Percentiles rank a stretch among this genome's conserved stretches.
These are phyloP conservation scores for Gambusia yucatana DNA, from an alignment of 2,797 vertebrate species.

Conservation along the genomic window DNA sequence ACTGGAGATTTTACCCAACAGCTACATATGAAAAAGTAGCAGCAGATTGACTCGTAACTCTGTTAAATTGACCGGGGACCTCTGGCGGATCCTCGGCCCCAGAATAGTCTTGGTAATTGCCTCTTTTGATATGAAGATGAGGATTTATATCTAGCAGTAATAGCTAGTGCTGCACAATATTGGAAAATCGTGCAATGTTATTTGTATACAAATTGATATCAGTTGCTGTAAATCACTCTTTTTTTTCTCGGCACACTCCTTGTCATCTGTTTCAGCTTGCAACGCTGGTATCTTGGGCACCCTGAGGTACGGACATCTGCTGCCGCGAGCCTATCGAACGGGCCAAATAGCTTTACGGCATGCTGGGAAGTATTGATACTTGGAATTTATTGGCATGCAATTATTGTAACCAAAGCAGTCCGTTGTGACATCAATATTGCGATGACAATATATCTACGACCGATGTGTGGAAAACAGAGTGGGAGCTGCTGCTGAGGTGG, in stretches of 20 bases:
- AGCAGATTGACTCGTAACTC: background rate
- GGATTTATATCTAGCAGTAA: background rate
- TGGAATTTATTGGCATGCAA: background rate
- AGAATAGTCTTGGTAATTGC: background rate
- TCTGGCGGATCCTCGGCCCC: background rate
- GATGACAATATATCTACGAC: background rate
- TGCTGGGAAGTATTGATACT: background rate
- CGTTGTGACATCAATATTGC: background rate
- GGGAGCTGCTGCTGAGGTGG: slow-evolving; percentile 9
- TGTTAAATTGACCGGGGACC: background rate
- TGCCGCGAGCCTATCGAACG: background rate
- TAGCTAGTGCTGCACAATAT: background rate
- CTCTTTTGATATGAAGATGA: background rate
- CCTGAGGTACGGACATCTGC: background rate
- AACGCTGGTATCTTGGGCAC: background rate
- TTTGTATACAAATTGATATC: background rate
- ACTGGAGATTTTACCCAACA: background rate
- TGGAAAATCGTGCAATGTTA: background rate
- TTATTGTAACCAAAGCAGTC: background rate
- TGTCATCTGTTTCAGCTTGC: background rate
- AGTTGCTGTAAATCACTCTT: background rate
- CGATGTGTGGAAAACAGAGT: slow-evolving; percentile 1
- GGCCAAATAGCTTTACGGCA: background rate
- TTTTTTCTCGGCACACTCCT: background rate
- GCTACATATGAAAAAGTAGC: background rate